These are phyloP conservation scores for Orchesellides sinensis DNA, from an alignment of 2,888 invertebrate genomes.

Conservation along the genomic window DNA sequence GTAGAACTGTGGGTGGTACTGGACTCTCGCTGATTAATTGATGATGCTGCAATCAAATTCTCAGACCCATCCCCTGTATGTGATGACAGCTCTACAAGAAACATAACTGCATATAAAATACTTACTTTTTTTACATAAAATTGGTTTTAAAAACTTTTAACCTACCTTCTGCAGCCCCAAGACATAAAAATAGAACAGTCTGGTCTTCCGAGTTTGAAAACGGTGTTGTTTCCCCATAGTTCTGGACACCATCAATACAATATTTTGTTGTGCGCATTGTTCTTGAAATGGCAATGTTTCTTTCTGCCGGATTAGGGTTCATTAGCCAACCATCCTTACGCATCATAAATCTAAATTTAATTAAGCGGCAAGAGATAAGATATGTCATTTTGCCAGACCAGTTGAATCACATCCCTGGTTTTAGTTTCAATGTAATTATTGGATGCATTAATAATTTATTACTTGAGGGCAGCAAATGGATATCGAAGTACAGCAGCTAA, in stretches of 20 bases:
- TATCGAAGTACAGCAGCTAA: conserved; percentile 46
- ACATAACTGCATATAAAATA: neutral
- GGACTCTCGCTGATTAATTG: conserved; percentile 12
- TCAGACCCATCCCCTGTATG: neutral
- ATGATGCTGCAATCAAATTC: conserved; percentile 23
- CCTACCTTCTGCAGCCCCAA: conserved; percentile 49
- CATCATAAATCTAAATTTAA: conserved; percentile 56
- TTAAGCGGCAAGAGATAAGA: too few species aligned
- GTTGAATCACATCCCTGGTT: too few species aligned
- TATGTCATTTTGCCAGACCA: too few species aligned
- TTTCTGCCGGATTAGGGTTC: conserved; percentile 37
- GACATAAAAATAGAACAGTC: conserved; percentile 64
- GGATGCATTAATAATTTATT: neutral
- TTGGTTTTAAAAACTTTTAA: too few species aligned
- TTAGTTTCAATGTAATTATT: too few species aligned
- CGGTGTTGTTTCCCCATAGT: conserved; percentile 44
- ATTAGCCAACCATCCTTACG: conserved; percentile 66
- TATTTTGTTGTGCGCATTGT: conserved; percentile 48
- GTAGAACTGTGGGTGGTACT: conserved; percentile 25
- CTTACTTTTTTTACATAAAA: neutral
- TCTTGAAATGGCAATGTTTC: conserved; percentile 59
- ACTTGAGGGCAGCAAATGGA: conserved; percentile 54
- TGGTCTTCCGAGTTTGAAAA: conserved; percentile 57
- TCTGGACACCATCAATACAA: conserved; percentile 66
- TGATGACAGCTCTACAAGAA: conserved; percentile 17